Evolutionary conservation across 2,797 vertebrate species (phyloP).

Genomic region (Mus spretus): DNA sequence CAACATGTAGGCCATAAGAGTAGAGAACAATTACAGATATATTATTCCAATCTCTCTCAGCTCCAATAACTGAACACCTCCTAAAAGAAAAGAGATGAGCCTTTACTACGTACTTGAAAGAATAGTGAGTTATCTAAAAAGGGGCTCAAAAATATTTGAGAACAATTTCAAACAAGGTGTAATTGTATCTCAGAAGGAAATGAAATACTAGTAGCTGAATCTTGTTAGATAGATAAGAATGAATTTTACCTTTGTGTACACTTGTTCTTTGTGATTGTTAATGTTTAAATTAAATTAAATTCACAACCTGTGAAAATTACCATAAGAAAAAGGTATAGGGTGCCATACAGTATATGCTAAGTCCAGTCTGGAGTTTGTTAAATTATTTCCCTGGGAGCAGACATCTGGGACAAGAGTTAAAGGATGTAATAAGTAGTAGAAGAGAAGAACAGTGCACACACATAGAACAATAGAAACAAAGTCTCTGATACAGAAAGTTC

Average conservation of each 20-base stretch:
- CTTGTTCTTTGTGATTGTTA: not conserved
- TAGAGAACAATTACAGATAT: not conserved
- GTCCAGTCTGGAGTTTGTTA: not conserved
- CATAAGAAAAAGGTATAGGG: not conserved
- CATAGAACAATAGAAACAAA: not conserved
- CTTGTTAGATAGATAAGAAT: not conserved
- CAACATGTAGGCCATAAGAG: not conserved
- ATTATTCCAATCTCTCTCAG: not conserved
- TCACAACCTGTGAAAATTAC: not conserved
- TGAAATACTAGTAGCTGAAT: slow-evolving; percentile 7
- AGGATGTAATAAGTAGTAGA: not conserved
- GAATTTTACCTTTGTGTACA: slow-evolving; percentile 1
- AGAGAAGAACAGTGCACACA: not conserved
- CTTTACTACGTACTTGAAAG: not conserved
- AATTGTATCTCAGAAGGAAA: not conserved
- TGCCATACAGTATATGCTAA: not conserved
- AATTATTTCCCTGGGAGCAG: not conserved
- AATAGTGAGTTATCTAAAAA: not conserved
- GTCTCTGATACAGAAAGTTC: not conserved
- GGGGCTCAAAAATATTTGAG: not conserved
- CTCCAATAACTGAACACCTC: not conserved
- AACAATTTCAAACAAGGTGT: not conserved
- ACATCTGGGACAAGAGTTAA: not conserved
- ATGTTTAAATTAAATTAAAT: slow-evolving; percentile 31
- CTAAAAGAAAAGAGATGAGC: not conserved